Conservation (phyloP, 2,113 vertebrate species). For the Oenanthe oenanthe region DNA sequence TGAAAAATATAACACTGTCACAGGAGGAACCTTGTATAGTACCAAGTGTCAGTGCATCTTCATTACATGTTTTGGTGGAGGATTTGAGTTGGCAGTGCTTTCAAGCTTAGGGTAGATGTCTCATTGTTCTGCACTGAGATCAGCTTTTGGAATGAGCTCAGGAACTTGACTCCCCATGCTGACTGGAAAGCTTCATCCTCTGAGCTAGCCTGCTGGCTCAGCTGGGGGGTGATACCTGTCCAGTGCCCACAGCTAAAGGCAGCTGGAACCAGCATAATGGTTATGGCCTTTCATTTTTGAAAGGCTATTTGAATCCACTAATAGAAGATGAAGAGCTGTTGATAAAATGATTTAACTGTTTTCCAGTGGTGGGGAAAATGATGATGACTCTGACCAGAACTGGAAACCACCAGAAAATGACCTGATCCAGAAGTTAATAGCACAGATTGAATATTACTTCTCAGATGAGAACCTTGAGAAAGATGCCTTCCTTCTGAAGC, state of each 20-base stretch:
- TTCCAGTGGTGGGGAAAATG: constrained; percentile 88
- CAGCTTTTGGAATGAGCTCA: not conserved
- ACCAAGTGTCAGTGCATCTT: not conserved
- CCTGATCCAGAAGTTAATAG: constrained; percentile 87
- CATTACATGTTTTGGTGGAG: not conserved
- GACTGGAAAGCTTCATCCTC: not conserved
- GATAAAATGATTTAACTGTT: not conserved
- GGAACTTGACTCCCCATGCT: not conserved
- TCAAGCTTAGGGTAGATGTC: not conserved
- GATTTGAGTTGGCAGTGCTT: not conserved
- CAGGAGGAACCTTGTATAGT: not conserved
- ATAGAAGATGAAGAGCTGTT: not conserved
- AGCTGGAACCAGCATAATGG: not conserved
- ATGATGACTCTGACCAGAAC: constrained; percentile 80
- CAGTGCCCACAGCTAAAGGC: not conserved
- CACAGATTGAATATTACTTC: constrained; percentile 95
- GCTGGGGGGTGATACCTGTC: not conserved
- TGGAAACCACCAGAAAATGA: constrained; percentile 92
- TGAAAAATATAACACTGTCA: not conserved
- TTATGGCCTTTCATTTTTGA: not conserved
- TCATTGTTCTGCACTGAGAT: not conserved
- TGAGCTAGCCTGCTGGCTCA: not conserved
- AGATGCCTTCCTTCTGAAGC: constrained; percentile 95
- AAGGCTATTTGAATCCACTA: not conserved
- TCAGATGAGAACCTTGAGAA: constrained; percentile 97